Evolutionary conservation across 2,113 vertebrate species (phyloP), one percentile per base, ranked within the genome.

Genomic region (Cinclus mexicanus): DNA sequence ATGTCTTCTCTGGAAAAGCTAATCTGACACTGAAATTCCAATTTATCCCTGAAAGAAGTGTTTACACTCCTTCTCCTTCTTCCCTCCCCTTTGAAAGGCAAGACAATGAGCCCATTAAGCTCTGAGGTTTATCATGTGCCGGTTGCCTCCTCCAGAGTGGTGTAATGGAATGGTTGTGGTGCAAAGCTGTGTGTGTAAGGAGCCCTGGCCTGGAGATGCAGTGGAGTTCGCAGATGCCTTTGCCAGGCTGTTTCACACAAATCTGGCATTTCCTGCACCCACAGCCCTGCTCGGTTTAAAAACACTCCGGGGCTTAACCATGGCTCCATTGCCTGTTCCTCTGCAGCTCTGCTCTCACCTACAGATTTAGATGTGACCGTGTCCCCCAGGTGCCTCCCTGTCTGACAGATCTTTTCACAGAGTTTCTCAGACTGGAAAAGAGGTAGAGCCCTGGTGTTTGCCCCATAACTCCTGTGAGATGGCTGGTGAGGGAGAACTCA

Each of bases 171-270:
- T 78, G 84, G 56, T 56, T 25, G 78, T 76, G 71, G 57, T 82
- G 78, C 65, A 80, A 84, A 87, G 89, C 93, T 89, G 84, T 82
- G 75, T 61, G 74, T 96, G 93, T 96, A 94, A 93, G 93, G 47
- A 93, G 76, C 72, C 74, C 64, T n/a, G 86, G 64, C 72, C 53
- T 8, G 5, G 77, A 91, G 89, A 78, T 67, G 87, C 92, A 50
- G 49, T 21, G 35, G 63, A 80, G 47, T 68, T 96, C 60, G 5
- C 64, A 83, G 52, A 86, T 91, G 80, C 49, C 70, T 96, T 67
- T 91, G 89, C 91, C 75, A 83, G 91, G 70, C 49, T 77, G 46
- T 76, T 94, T 60, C 41, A 26, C 87, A 77, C n/a, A 47, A 80
- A 56, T 70, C 63, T 88, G 87, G 89, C 84, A 61, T 80, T 87